Evolutionary conservation across 1,140 invertebrate species (phyloP).

Genomic region (Platyscapa corneri): DNA sequence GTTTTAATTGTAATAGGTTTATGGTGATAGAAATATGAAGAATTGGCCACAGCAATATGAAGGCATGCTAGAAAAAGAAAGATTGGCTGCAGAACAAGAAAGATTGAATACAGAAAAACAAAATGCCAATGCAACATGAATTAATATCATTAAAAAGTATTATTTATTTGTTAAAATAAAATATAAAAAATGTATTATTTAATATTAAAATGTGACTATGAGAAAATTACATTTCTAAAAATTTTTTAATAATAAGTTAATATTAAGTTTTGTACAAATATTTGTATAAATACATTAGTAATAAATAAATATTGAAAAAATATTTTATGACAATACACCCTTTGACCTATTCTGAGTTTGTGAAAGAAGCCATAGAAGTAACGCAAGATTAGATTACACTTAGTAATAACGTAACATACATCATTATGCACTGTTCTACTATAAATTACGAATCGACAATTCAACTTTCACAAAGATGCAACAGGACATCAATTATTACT

Average conservation of each 20-base stretch:
- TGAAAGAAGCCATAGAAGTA: constrained; percentile 3
- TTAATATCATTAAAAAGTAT: too few relatives aligned
- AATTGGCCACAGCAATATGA: constrained; percentile 57
- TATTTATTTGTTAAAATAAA: too few relatives aligned
- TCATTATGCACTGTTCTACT: not conserved
- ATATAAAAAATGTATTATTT: too few relatives aligned
- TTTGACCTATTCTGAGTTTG: constrained; percentile 8
- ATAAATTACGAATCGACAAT: not conserved
- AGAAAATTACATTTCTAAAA: too few relatives aligned
- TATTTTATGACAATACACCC: not conserved
- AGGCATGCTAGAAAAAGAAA: constrained; percentile 43
- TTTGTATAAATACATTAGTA: not conserved
- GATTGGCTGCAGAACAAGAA: not conserved
- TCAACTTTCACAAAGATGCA: not conserved
- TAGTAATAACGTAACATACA: not conserved
- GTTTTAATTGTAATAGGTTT: constrained; percentile 61
- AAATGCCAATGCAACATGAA: too few relatives aligned
- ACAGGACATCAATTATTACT: not conserved
- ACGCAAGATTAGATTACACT: constrained; percentile 1
- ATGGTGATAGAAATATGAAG: constrained; percentile 51
- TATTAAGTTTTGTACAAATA: not conserved
- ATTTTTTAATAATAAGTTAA: not conserved
- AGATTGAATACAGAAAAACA: not conserved
- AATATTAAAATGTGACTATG: too few relatives aligned
- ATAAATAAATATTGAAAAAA: not conserved